Conservation (phyloP, 1,140 invertebrate species). For the Drosophila sp. region DNA sequence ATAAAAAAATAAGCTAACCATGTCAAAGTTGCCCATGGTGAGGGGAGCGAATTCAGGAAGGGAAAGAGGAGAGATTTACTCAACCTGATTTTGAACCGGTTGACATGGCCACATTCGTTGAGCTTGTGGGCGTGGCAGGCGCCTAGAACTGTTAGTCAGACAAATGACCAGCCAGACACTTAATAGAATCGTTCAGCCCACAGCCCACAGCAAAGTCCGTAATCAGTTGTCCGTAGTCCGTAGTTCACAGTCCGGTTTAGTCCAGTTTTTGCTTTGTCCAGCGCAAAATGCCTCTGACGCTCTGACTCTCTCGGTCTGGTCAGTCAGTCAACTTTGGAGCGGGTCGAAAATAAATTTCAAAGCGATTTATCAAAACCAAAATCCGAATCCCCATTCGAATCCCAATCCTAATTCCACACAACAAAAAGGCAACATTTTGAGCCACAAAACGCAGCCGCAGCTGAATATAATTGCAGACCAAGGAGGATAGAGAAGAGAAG, state of each 20-base stretch:
- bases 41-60: too few relatives aligned
- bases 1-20: constrained; percentile 22
- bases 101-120: constrained; percentile 43
- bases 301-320: neutral
- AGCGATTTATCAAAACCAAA: constrained; percentile 57
- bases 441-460: constrained; percentile 51
- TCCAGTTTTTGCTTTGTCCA: constrained; percentile 1
- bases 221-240: too few relatives aligned
- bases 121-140: constrained; percentile 37
- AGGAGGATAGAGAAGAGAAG: neutral
- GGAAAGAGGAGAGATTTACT: neutral
- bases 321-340: constrained; percentile 3
- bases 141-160: constrained; percentile 53
- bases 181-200: constrained; percentile 32
- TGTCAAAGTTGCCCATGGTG: neutral
- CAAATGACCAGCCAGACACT: constrained; percentile 46
- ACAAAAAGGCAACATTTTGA: constrained; percentile 25
- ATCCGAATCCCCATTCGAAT: constrained; percentile 31
- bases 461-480: constrained; percentile 31
- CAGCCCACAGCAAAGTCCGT: too few relatives aligned
- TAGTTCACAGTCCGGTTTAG: neutral
- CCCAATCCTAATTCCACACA: constrained; percentile 17
- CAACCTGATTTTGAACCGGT: constrained; percentile 46
- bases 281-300: neutral
- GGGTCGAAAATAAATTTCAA: constrained; percentile 52